These are phyloP conservation scores for Brachynemurus nebulosus DNA, from an alignment of 2,888 invertebrate genomes.

Conservation along the genomic window DNA sequence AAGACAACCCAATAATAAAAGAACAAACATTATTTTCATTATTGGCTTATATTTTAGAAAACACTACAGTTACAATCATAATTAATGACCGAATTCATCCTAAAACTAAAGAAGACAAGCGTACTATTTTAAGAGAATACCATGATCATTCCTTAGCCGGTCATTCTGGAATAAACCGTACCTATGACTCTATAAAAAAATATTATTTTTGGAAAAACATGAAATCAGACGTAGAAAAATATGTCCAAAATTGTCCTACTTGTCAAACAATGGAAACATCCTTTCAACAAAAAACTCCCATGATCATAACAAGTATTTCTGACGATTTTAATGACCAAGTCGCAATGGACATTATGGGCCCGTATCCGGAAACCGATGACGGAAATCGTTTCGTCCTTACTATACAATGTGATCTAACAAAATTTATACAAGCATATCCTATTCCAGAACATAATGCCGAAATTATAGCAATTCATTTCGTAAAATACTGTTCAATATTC, in stretches of 20 bases:
- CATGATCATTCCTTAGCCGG: neutral
- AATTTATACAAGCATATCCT: slow-evolving; percentile 15
- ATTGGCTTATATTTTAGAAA: neutral
- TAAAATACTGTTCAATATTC: too few relatives aligned
- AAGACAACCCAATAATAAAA: neutral
- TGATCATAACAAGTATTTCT: neutral
- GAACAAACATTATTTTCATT: neutral
- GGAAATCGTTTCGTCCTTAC: slow-evolving; percentile 6
- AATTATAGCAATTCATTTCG: too few relatives aligned
- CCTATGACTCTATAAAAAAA: neutral
- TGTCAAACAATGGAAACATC: neutral
- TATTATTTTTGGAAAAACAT: neutral
- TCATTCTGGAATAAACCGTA: neutral
- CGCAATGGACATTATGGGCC: neutral
- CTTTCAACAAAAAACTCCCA: neutral
- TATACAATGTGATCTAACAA: slow-evolving; percentile 14
- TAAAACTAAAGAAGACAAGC: neutral
- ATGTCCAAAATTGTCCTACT: neutral
- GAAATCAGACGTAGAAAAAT: neutral
- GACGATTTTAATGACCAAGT: neutral
- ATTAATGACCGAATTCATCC: neutral
- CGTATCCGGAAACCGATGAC: too few relatives aligned
- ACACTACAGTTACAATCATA: neutral
- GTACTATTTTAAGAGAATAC: neutral
- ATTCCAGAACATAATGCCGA: slow-evolving; percentile 17